Base-by-base conservation (phyloP, 2,888 invertebrate genomes). In the Punctoribates punctum region DNA sequence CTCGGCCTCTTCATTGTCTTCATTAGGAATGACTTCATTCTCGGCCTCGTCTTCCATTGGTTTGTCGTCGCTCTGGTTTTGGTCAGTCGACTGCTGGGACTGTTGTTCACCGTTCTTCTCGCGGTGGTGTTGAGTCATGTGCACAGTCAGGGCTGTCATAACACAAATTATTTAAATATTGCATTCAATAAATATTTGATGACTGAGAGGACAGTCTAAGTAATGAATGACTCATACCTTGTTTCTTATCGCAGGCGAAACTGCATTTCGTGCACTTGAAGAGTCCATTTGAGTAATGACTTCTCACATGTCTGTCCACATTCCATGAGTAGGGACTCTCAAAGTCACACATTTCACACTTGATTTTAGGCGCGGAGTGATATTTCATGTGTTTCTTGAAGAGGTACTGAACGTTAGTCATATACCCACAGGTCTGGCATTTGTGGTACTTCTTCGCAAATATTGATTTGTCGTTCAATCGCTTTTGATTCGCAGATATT, bases 261-360 rank as follows among this genome's bases (percentile, higher is more conserved):
- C 75, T 78, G 29, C 79, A 79, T 51, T 75, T 72, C 25, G 60
- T 77, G 72, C 79, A 79, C 25, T 75, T 78, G 29, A 75, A 79
- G 17, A 77, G 76, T 27, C 77, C 78, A 11, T 74, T 73, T 72
- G 77, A 93, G 25, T 79, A 91, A 85, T 95, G 94, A 83, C 94
- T 94, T 85, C 92, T 91, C 87, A 92, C 91, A 84, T 96, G 96
- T 9, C 96, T 88, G 83, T 96, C 96, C 84, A 94, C 87, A 85
- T 96, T 96, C 91, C 94, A 94, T 84, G 86, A 86, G 86, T 92
- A 92, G 27, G 94, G 93, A 23, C 95, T 94, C 79, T 92, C 90
- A 84, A 96, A 96, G 83, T 94, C 93, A 85, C 96, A 96, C 84
- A 92, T 90, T 77, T 90, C 90, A 84, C 96, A 96, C 85, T 94